These are phyloP conservation scores for Stomorhina lunata DNA, from an alignment of 2,888 invertebrate species.

Conservation along the genomic window DNA sequence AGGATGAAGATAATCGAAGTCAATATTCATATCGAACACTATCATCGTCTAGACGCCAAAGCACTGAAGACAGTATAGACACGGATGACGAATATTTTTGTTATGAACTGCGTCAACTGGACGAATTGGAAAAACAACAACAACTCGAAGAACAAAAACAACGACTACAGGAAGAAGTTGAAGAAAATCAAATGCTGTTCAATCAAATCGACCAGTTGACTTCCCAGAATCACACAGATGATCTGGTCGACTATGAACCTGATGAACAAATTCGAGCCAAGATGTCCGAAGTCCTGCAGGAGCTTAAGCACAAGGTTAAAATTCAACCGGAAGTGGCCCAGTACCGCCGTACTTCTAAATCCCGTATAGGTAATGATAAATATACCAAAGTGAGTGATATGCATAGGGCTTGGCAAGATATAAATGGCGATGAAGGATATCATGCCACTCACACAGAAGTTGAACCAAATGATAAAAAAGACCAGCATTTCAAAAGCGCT, in stretches of 20 bases:
- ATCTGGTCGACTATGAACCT: conserved; percentile 81
- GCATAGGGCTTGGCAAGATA: conserved; percentile 77
- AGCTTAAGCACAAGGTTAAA: conserved; percentile 86
- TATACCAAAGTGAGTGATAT: conserved; percentile 75
- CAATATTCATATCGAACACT: conserved; percentile 93
- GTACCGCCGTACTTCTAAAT: conserved; percentile 32
- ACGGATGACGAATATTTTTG: conserved; percentile 97
- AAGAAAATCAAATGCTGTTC: conserved; percentile 70
- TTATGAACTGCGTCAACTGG: conserved; percentile 91
- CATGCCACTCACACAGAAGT: conserved; percentile 7
- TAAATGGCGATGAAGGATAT: conserved; percentile 70
- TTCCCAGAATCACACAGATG: conserved; percentile 82
- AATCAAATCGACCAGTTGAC: conserved; percentile 81
- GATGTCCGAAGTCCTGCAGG: conserved; percentile 89
- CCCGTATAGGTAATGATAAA: conserved; percentile 69
- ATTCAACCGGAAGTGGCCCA: conserved; percentile 61
- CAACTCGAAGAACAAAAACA: background rate
- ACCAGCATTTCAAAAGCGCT: background rate
- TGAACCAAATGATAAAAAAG: background rate
- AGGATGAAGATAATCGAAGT: conserved; percentile 91
- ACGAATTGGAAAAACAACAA: conserved; percentile 88
- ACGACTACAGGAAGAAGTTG: conserved; percentile 23
- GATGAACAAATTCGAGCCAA: conserved; percentile 87
- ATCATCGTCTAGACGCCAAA: conserved; percentile 92
- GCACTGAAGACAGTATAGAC: conserved; percentile 95